Percentiles rank a stretch among this genome's conserved stretches.
phyloP scores from a whole-genome alignment of 2,113 vertebrate genomes.

The Capricornis sumatraensis region DNA sequence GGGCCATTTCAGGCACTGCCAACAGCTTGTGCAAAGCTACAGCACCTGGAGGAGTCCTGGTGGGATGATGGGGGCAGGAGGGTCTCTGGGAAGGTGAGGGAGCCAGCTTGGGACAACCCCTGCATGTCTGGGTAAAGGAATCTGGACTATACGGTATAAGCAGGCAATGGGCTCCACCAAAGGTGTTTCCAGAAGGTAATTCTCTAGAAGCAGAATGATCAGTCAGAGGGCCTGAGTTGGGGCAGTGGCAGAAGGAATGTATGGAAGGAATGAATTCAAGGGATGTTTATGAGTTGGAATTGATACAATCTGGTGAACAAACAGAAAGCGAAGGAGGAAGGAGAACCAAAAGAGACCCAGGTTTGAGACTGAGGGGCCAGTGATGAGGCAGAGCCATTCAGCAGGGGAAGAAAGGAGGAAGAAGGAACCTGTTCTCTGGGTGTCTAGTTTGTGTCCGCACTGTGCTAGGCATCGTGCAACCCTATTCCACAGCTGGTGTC shows the following conservation, averaged over 20 bases:
- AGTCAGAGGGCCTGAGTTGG: neutral
- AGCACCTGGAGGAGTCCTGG: neutral
- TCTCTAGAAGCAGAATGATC: neutral
- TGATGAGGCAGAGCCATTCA: neutral
- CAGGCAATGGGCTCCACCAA: neutral
- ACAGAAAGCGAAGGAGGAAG: neutral
- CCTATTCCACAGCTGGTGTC: neutral
- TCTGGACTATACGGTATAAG: neutral
- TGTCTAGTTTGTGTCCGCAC: neutral
- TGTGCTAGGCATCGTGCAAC: accelerated
- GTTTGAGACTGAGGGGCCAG: neutral
- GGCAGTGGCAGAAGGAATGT: neutral
- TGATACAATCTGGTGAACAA: neutral
- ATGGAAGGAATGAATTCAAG: neutral
- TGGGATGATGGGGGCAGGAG: neutral
- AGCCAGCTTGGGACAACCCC: neutral
- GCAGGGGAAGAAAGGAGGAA: accelerated
- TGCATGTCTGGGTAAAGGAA: neutral
- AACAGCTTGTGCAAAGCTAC: neutral
- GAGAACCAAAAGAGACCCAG: neutral
- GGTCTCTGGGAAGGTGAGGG: neutral
- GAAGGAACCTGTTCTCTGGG: accelerated
- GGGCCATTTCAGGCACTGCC: neutral
- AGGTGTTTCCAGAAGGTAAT: neutral
- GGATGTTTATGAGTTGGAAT: neutral